Base-by-base conservation (phyloP, 2,888 invertebrate genomes). In the Seladonia tumulorum region DNA sequence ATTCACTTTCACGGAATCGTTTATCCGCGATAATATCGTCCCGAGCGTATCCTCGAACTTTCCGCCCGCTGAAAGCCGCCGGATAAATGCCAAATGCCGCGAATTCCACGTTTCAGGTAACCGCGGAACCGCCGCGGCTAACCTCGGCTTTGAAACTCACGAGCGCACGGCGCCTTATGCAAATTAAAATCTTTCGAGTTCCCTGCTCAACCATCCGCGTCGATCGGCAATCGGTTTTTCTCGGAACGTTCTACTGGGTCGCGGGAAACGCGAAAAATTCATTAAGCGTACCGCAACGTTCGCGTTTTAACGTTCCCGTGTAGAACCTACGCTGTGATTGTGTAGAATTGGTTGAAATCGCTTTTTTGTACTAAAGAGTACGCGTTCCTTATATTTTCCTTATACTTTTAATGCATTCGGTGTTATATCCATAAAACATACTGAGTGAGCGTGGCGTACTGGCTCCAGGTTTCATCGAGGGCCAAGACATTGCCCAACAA, bases 1-100 rank as follows among this genome's bases (percentile, higher is more conserved):
- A 35, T 71, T 81, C 60, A 76, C 80, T 72, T 83, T 83, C 82
- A 60, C 29, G 79, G 83, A 76, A 79, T 79, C 82, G 75, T 53
- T 85, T 85, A 71, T 66, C 53, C 75, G 72, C 71, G 78, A 49
- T 63, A 74, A 75, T 29, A 42, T 47, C 71, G 63, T 49, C 71
- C 16, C 60, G 82, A 76, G 66, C 72, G 57, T 81, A 77, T 60
- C 77, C 77, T 53, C 66, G 35, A 35, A 45, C 29, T 18, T 77
- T 73, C 72, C 22, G 68, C 3, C 39, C 39, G 68, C 22, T 35
- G 68, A 22, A 39, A 39, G 39, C 68, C 68, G 39, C 68, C 39
- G 39, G 45, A 47, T 42, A 73, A 79, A 49, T 35, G 47, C 25
- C 53, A 25, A 16, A 25, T 29, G 45, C 60, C 12, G 8, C 35